Base-by-base conservation (phyloP, 2,888 invertebrate species). In the Ophion slaviceki region DNA sequence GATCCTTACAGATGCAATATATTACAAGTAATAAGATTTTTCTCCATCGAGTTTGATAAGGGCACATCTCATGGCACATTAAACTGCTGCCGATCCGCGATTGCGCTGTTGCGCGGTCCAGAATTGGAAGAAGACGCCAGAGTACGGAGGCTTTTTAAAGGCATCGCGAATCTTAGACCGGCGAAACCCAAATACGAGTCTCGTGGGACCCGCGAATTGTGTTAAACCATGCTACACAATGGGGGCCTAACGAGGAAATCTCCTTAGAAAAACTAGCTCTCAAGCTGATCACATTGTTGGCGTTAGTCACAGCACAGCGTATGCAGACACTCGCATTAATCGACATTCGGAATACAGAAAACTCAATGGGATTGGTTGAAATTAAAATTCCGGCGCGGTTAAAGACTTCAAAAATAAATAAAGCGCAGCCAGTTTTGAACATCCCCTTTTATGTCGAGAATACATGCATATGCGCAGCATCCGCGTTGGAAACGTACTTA, bases 351-450 rank as follows among this genome's bases (percentile, higher is more conserved):
- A 86, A 86, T 64, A 67, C 83, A 32, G 64, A 78, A n/a, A 72
- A 61, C 45, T n/a, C 47, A 17, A 20, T n/a, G 14, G 77, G 61
- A 8, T 36, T 28, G 10, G 76, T 85, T 20, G 80, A 86, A 67
- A 88, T 87, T 36, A 85, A 75, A 53, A 87, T 87, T n/a, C 83
- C 80, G 4, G 45, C 20, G 32, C n/a, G 75, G 7, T 53, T 82
- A 47, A 86, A 86, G 66, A 86, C 86, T 17, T 77, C 83, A 28
- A 70, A 68, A 8, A 62, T 47, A n/a, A 82, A 82, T 24, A 84
- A 59, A 32, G 74, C 72, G 28, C 84, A 88, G 81, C 85, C 80
- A 8, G 47, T 53, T 47, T 61, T 75, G 24, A 76, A 28, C 61
- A 70, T 84, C 17, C 71, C 71, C 17, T 80, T 80, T 68, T 75